Evolutionary conservation across 2,888 invertebrate species (phyloP).

Genomic region (Meteorus cinctellus): DNA sequence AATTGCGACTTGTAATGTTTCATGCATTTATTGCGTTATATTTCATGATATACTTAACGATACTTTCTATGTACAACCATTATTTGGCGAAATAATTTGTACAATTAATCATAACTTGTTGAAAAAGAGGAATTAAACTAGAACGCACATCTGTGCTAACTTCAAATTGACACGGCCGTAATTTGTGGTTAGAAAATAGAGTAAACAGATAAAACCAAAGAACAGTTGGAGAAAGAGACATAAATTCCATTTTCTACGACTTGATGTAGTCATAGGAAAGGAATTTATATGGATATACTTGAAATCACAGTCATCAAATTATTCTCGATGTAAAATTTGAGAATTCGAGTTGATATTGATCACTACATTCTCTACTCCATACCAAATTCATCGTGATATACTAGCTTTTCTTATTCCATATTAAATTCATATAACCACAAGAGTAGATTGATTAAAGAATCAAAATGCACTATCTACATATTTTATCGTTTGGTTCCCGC

Average conservation of each 20-base stretch:
- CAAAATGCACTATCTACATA: no score
- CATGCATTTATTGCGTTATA: neutral
- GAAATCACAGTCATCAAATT: no score
- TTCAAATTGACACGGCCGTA: neutral
- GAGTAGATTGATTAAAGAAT: no score
- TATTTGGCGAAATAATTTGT: neutral
- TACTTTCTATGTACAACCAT: neutral
- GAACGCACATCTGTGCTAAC: conserved; percentile 6
- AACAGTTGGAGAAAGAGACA: neutral
- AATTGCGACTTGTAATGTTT: neutral
- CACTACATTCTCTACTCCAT: no score
- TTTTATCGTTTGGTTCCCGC: no score
- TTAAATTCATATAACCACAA: no score
- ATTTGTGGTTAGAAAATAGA: neutral
- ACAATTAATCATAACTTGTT: neutral
- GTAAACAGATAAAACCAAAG: neutral
- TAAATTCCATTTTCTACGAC: neutral
- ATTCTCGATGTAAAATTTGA: no score
- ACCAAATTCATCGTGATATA: no score
- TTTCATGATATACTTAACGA: neutral
- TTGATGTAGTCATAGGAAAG: no score
- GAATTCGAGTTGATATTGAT: no score
- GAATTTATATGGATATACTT: no score
- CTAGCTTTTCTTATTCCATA: no score
- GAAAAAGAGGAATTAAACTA: neutral